Evolutionary conservation across 2,797 vertebrate species (phyloP).

Genomic region (Sebastes variabilis): DNA sequence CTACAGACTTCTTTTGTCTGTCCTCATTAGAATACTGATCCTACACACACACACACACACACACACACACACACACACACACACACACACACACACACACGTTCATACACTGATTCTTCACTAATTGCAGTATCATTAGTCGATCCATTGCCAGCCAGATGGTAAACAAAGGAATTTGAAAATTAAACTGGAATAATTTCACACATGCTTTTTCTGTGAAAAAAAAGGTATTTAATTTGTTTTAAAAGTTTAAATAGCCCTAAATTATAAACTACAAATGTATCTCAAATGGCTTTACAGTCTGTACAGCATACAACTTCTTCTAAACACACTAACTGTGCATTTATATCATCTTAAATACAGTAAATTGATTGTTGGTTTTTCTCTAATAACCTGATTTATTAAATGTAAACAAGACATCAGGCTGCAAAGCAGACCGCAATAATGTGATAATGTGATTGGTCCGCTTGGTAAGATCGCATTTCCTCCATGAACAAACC

Average conservation of each 20-base stretch:
- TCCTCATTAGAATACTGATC: constrained; percentile 85
- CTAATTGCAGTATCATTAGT: constrained; percentile 67
- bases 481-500: no score
- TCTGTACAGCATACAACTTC: neutral
- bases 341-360: neutral
- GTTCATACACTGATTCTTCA: constrained; percentile 8
- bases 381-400: neutral
- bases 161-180: constrained; percentile 69
- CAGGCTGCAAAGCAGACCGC: no score
- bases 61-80: constrained; percentile 13
- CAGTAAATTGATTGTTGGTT: neutral
- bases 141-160: constrained; percentile 45
- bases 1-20: constrained; percentile 81
- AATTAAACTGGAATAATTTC: constrained; percentile 37
- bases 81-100: neutral
- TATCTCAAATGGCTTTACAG: neutral
- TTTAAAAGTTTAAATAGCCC: neutral
- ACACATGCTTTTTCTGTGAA: neutral
- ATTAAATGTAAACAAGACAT: neutral
- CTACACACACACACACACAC: constrained; percentile 57
- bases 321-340: neutral
- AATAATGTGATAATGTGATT: no score
- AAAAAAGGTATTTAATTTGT: neutral
- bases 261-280: neutral
- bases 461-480: no score